Evolutionary conservation across 2,113 vertebrate species (phyloP), one percentile per base, ranked within the genome.

Genomic region (Dolichotis patagonum): DNA sequence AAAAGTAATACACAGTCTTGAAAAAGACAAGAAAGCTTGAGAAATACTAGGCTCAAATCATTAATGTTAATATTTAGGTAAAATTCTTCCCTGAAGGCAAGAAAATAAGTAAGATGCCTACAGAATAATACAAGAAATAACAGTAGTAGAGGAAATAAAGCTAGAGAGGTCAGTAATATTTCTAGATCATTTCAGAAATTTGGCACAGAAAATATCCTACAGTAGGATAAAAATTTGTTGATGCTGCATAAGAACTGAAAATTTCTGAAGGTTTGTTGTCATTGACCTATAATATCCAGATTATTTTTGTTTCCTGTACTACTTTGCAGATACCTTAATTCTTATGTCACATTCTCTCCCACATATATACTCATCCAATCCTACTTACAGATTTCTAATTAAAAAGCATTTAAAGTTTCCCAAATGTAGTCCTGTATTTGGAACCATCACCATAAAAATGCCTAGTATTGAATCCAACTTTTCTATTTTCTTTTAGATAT

Each of bases 11-110:
- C 62, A 78, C 85, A 43, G 35, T 63, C 32, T 95, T 89, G 26
- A 20, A 95, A 96, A 91, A 63, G 91, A 43, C 35, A 43, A 91
- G 94, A 97, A 85, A 92, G 67, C 67, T 90, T 28, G 12, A 91
- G 85, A 95, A 97, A 91, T 87, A 89, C 38, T 91, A 82, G 71
- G 54, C 28, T 96, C 81, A 85, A 85, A 49, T 95, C 69, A 71
- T 58, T 96, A 96, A 81, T 82, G 84, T 93, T 93, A 94, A 95
- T 90, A 88, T 91, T 95, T 92, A 97, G 67, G 69, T 67, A 95
- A 95, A 95, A 96, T 92, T 90, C 91, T 92, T 67, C 83, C 78
- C 75, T 35, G 17, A 67, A 49, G 84, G 94, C 63, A 75, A 65
- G 89, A 95, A 89, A 82, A 77, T 83, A 97, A 92, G 60, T 65